Evolutionary conservation across 2,888 invertebrate species (phyloP), one percentile per base, ranked within the genome.

Genomic region (Odiellus spinosus): DNA sequence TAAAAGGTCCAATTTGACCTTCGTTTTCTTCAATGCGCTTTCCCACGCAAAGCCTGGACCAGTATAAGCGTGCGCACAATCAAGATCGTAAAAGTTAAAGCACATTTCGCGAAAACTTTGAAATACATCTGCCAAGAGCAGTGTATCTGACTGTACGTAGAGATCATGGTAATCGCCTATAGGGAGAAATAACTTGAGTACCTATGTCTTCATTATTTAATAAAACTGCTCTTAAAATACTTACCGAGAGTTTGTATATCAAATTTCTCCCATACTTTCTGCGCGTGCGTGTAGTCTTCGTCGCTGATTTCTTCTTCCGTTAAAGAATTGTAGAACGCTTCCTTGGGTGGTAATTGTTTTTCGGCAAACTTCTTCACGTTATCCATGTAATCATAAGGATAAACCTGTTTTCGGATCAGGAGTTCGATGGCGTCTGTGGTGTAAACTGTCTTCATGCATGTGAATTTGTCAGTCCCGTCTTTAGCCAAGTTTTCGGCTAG

Each of bases 81-180:
- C 59, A 2, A 59, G 47, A 12, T 54, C 35, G 39, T 59, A 58
- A 17, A 51, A 36, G 4, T 43, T 19, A 8, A 55, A 19, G 15
- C 55, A 53, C 8, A 55, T 42, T 6, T 43, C 40, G 33, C 59
- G 38, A 52, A 60, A 61, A 12, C 48, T 51, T 48, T 60, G 54
- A 48, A 61, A 59, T 1, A 58, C 51, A 40, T 56, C 54, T 5
- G 56, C 57, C 6, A 61, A 50, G 3, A 56, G 46, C 3, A 53
- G 33, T 0, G 52, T 49, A 50, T 59, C 58, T 8, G 51, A 45
- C 15, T 50, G 41, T 1, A 53, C 15, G 46, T 61, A 61, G 2
- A 59, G 19, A 47, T 56, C 54, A 33, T 53, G 53, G 57, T 56
- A 8, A 17, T 12, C 3, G 51, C 38, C 55, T 54, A n/a, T n/a